Evolutionary conservation across 2,797 vertebrate genomes (phyloP).

Genomic region (Etheostoma perlongum): DNA sequence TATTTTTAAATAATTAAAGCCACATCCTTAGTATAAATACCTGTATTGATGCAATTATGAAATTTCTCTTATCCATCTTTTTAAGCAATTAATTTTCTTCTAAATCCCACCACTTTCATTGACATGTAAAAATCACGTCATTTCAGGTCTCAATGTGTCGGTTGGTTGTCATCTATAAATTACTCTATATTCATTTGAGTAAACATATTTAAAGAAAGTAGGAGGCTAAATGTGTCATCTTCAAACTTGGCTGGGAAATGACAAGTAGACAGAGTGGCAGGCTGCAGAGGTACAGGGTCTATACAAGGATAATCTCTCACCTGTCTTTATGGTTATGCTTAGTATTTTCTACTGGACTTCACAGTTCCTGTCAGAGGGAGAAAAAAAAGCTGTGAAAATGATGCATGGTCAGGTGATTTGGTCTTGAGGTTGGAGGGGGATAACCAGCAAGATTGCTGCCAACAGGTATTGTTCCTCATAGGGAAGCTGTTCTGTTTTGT

Average conservation of each 20-base stretch:
- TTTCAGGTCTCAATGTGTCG: conserved; percentile 28
- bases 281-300: conserved; percentile 30
- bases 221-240: conserved; percentile 28
- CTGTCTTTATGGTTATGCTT: conserved; percentile 44
- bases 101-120: conserved; percentile 14
- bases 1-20: background rate
- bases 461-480: conserved; percentile 52
- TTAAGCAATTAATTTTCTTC: conserved; percentile 16
- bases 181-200: conserved; percentile 42
- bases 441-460: conserved; percentile 60
- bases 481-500: conserved; percentile 58
- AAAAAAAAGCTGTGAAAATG: conserved; percentile 49
- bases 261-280: background rate
- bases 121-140: conserved; percentile 7
- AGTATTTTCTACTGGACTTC: conserved; percentile 27
- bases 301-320: conserved; percentile 39
- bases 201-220: conserved; percentile 37
- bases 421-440: conserved; percentile 56
- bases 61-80: conserved; percentile 28
- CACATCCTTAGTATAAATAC: background rate
- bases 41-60: conserved; percentile 31
- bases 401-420: conserved; percentile 57
- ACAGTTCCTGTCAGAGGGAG: conserved; percentile 35
- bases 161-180: conserved; percentile 32
- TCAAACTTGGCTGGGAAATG: conserved; percentile 31